These are phyloP conservation scores for Machimus rusticus DNA, from an alignment of 2,888 invertebrate species.

Conservation along the genomic window DNA sequence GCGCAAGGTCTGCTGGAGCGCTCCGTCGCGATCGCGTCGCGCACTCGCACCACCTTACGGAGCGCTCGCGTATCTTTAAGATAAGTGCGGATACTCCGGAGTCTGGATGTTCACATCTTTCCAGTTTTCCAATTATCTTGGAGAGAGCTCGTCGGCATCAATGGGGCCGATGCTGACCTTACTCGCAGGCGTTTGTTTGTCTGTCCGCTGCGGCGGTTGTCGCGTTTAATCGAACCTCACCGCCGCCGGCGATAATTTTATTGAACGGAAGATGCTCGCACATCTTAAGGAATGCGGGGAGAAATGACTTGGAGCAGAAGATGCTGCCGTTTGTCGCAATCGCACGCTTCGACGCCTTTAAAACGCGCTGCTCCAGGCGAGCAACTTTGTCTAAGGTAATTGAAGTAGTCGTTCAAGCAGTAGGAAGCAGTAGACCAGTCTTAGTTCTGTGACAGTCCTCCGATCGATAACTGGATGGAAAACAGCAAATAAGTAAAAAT, in stretches of 20 bases:
- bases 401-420: not conserved
- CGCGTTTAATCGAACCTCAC: not conserved
- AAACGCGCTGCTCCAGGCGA: not conserved
- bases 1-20: not conserved
- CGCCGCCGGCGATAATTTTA: not conserved
- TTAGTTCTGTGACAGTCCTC: not conserved
- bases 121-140: conserved; percentile 25
- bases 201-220: not conserved
- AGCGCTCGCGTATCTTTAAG: not conserved
- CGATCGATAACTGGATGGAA: not conserved
- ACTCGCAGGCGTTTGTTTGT: not conserved
- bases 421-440: not conserved
- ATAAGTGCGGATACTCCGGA: not conserved
- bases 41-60: not conserved
- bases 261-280: not conserved
- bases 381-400: not conserved
- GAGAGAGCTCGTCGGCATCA: not conserved
- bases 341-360: not conserved
- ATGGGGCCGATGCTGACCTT: conserved; percentile 16
- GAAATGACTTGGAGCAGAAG: not conserved
- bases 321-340: not conserved
- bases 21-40: not conserved
- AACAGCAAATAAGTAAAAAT: not conserved
- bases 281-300: conserved; percentile 1
- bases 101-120: not conserved